Conservation (phyloP, 2,113 vertebrate species). For the Takifugu flavidus region DNA sequence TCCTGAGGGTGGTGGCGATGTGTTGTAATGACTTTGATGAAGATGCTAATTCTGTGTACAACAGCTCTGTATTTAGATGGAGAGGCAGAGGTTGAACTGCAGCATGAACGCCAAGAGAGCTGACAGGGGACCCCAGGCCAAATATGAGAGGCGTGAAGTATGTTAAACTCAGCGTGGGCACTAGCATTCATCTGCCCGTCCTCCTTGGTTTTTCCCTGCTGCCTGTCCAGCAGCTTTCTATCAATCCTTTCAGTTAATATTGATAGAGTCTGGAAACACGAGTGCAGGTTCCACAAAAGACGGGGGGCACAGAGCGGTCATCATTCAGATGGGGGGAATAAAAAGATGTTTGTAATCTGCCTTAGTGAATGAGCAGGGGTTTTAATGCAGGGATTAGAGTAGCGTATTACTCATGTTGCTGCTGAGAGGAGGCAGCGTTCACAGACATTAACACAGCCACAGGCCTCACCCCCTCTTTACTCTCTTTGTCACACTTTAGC, state of each 20-base stretch:
- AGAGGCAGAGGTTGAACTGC: slow-evolving; percentile 40
- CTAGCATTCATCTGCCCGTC: slow-evolving; percentile 31
- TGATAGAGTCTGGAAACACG: slow-evolving; percentile 4
- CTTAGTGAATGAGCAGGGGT: slow-evolving; percentile 63
- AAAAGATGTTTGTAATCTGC: slow-evolving; percentile 63
- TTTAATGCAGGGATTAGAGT: slow-evolving; percentile 69
- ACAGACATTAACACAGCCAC: slow-evolving; percentile 36
- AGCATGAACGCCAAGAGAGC: slow-evolving; percentile 42
- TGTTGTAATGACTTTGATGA: slow-evolving; percentile 58
- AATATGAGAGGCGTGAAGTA: slow-evolving; percentile 49
- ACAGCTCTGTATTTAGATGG: slow-evolving; percentile 60
- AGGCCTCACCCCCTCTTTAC: slow-evolving; percentile 43
- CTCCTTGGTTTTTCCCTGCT: slow-evolving; percentile 24
- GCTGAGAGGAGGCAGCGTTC: slow-evolving; percentile 45
- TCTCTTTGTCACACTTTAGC: slow-evolving; percentile 44
- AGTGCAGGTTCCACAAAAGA: slow-evolving; percentile 21
- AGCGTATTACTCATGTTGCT: slow-evolving; percentile 47
- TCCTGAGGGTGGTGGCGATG: slow-evolving; percentile 34
- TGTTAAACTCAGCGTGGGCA: slow-evolving; percentile 45
- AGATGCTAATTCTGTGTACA: slow-evolving; percentile 51
- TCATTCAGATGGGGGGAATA: slow-evolving; percentile 35
- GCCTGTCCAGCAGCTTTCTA: slow-evolving; percentile 16
- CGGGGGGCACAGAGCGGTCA: slow-evolving; percentile 14
- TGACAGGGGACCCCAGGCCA: slow-evolving; percentile 36
- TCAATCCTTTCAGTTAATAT: background rate